These are phyloP conservation scores for Selenia dentaria DNA, from an alignment of 2,888 invertebrate species.

Conservation along the genomic window DNA sequence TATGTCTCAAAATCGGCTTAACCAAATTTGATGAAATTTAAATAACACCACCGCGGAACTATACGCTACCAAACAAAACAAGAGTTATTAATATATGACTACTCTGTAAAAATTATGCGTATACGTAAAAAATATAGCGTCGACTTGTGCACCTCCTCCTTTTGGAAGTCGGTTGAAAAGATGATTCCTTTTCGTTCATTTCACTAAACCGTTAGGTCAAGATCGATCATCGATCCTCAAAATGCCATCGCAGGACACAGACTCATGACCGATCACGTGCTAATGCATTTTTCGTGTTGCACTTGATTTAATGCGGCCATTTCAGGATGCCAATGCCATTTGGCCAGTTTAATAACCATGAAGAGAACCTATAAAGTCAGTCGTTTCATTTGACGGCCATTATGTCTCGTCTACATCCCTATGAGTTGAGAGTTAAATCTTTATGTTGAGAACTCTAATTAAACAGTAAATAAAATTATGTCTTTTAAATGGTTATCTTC, in stretches of 20 bases:
- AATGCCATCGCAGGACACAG: slow-evolving; percentile 55
- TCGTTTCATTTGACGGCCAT: slow-evolving; percentile 44
- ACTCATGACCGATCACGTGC: slow-evolving; percentile 61
- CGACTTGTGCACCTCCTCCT: no score
- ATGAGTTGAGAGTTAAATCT: slow-evolving; percentile 30
- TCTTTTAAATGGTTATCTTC: slow-evolving; percentile 10
- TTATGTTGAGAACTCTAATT: slow-evolving; percentile 26
- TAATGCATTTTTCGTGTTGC: slow-evolving; percentile 85
- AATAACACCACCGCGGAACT: no score
- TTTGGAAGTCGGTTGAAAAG: no score
- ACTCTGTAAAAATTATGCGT: no score
- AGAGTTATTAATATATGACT: no score
- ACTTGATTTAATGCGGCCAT: slow-evolving; percentile 79
- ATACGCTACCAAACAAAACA: no score
- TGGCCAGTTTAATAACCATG: slow-evolving; percentile 53
- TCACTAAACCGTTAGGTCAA: slow-evolving; percentile 1
- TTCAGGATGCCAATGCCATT: slow-evolving; percentile 38
- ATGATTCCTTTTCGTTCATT: no score
- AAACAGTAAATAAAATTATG: slow-evolving; percentile 18
- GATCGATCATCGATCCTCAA: neutral
- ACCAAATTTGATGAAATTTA: no score
- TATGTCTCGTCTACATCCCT: slow-evolving; percentile 39
- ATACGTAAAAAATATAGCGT: no score
- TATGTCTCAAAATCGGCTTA: no score
- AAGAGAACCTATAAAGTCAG: slow-evolving; percentile 51